phyloP scores from a whole-genome alignment of 2,113 vertebrate genomes.

The Scartelaos histophorus region DNA sequence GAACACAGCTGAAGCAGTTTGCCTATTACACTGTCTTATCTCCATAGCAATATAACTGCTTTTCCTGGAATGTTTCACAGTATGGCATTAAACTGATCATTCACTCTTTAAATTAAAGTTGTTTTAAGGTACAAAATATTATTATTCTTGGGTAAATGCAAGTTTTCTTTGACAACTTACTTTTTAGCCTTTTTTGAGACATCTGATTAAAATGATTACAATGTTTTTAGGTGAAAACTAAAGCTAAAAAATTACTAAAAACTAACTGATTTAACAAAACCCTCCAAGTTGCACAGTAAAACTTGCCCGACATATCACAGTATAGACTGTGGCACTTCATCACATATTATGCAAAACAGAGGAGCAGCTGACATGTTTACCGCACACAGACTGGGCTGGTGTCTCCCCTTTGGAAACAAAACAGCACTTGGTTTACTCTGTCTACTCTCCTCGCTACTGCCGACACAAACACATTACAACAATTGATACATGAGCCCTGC shows the following conservation, averaged over 20 bases:
- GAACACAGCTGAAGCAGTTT: background rate
- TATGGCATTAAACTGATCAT: background rate
- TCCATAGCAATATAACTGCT: too few relatives aligned
- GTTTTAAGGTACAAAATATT: too few relatives aligned
- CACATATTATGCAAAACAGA: background rate
- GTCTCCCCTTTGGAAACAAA: conserved; percentile 34
- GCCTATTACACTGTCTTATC: background rate
- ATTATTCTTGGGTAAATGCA: too few relatives aligned
- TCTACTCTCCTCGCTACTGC: conserved; percentile 35
- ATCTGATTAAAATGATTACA: too few relatives aligned
- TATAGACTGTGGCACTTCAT: background rate
- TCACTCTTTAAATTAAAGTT: too few relatives aligned
- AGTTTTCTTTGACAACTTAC: background rate
- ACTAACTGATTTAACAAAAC: too few relatives aligned
- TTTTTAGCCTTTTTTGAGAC: too few relatives aligned
- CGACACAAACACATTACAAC: conserved; percentile 36
- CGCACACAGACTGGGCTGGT: conserved; percentile 42
- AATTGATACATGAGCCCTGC: conserved; percentile 57
- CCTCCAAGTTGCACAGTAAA: too few relatives aligned
- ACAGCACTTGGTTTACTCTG: conserved; percentile 43
- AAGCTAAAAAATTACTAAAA: too few relatives aligned
- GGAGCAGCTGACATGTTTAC: conserved; percentile 42
- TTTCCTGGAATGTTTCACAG: background rate
- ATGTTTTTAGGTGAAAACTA: too few relatives aligned
- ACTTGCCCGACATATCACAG: background rate